Conservation (phyloP, 1,140 invertebrate genomes). For the Cydia splendana region DNA sequence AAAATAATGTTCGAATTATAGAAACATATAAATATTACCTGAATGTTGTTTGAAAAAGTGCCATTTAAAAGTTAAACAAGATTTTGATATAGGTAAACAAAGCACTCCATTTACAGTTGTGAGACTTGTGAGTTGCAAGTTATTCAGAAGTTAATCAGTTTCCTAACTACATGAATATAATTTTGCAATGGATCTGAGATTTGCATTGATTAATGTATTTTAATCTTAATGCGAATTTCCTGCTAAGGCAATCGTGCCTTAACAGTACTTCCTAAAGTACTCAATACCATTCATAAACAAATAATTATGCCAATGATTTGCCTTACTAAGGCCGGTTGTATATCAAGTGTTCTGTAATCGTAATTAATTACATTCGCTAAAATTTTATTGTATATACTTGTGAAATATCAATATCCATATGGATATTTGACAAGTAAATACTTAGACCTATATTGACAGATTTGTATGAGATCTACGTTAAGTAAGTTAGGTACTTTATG, state of each 20-base stretch:
- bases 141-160: background rate
- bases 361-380: background rate
- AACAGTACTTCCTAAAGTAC: slow-evolving; percentile 4
- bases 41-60: no score
- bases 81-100: no score
- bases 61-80: no score
- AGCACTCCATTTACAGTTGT: no score
- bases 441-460: no score
- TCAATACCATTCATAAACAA: background rate
- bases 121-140: no score
- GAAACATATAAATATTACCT: background rate
- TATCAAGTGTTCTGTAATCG: background rate
- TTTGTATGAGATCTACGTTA: no score
- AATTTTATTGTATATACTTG: background rate
- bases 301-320: background rate
- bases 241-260: background rate
- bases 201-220: slow-evolving; percentile 2
- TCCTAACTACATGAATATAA: background rate
- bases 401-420: no score
- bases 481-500: no score
- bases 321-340: background rate
- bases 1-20: no score
- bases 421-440: no score
- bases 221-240: background rate
- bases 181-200: background rate